Evolutionary conservation across 2,888 invertebrate species (phyloP), one percentile per base, ranked within the genome.

Genomic region (Cephus pulcher): DNA sequence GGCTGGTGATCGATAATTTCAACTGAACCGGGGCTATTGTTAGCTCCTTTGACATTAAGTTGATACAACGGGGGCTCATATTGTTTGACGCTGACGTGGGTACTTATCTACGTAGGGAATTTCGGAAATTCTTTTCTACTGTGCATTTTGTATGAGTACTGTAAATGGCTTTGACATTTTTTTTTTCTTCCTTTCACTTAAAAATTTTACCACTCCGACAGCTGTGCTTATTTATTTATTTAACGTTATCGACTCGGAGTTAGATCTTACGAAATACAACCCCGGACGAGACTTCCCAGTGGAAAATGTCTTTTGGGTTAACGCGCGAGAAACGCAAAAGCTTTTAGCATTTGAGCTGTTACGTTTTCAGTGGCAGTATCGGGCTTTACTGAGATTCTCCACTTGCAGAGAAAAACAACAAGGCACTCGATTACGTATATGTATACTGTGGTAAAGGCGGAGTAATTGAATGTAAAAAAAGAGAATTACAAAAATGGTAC

Each of bases 21-120:
- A 81, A 73, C 74, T 76, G 71, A 77, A 75, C 79, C 76, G 76
- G 69, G 73, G 80, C 83, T 86, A 84, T 86, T 86, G 84, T 86
- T 86, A 82, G 82, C 83, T 75, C 79, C 83, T 83, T 84, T 83
- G 85, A 82, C 84, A 82, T 86, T 85, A 83, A 78, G 81, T 80
- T 79, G 84, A 85, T 85, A 81, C 80, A 56, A 56, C 56, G 56
- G 23, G 56, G 23, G 23, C 23, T 56, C 23, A 56, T 56, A 56
- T 56, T 56, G 56, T 56, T 56, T 23, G 23, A 56, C 23, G 23
- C 23, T 23, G 56, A 56, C 23, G 56, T 9, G 23, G 9, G 9
- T 56, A 56, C 56, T 56, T 56, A 2, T 56, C 23, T 23, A 23
- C 23, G 4, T 6, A 23, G 2, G 9, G 56, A 56, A 23, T 56